Evolutionary conservation across 2,797 vertebrate species (phyloP), one percentile per base, ranked within the genome.

Genomic region (Neosilurus hyrtlii): DNA sequence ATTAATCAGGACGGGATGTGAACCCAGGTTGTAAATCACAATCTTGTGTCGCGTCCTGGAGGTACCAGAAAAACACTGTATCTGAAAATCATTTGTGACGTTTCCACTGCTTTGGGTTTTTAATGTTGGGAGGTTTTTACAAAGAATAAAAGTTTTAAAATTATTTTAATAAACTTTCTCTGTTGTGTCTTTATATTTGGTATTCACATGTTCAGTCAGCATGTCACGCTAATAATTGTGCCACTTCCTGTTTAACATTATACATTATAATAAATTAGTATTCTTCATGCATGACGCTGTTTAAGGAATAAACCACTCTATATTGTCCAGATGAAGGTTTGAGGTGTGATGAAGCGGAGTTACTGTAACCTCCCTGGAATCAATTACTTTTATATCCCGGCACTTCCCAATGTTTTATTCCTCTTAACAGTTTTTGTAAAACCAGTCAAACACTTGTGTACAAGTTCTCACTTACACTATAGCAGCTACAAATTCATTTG

Each of bases 121-220:
- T 62, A 71, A 62, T 10, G 0, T 70, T 30, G 30, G 30, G 35
- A 20, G 30, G 30, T 80, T 84, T 83, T 80, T 84, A 80, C 49
- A 59, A 20, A 2, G 24, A 84, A 79, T 84, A 74, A 72, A 83
- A 30, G 15, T 63, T 77, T 61, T n/a, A 65, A 81, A 49, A 62
- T 24, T 59, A 9, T 77, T 65, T 65, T 49, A 52, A 20, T 4
- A 2, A 52, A 65, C 4, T 9, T 1, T 52, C 61, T 63, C n/a
- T 11, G 30, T 5, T 78, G 26, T 78, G 43, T 73, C 57, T 18
- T 10, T 7, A 30, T 12, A 54, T n/a, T 5, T n/a, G 10, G 18
- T 52, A 14, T 26, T 35, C 3, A 1, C 0, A 16, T 9, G 30
- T 66, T 66, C 18, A 12, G 11, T 51, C 11, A 51, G 43, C 43